Conservation (phyloP, 2,113 vertebrate species). For the Axis porcinus region DNA sequence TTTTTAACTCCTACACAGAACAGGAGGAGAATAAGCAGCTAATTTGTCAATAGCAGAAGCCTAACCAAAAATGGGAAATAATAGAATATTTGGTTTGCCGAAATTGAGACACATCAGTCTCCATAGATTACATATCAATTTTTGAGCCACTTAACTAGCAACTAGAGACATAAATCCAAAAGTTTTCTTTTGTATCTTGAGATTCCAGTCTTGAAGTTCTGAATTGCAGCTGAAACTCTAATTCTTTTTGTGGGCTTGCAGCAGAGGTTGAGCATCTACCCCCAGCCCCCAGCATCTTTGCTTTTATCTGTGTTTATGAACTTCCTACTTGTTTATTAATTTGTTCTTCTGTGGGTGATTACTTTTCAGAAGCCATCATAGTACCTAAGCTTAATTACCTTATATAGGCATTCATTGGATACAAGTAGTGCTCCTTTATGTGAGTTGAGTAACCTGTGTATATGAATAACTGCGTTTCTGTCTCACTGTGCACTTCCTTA, state of each 20-base stretch:
- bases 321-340: not conserved
- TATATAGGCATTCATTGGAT: slow-evolving; percentile 6
- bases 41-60: slow-evolving; percentile 44
- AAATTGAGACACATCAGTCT: not conserved
- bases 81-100: slow-evolving; percentile 7
- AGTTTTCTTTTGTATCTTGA: slow-evolving; percentile 9
- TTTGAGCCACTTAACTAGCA: slow-evolving; percentile 26
- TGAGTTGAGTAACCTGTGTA: not conserved
- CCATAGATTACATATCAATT: not conserved
- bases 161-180: not conserved
- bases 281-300: not conserved
- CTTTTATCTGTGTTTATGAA: slow-evolving; percentile 23
- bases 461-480: not conserved
- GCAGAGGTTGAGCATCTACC: not conserved
- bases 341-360: slow-evolving; percentile 40
- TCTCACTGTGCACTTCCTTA: not conserved
- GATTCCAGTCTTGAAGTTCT: slow-evolving; percentile 13
- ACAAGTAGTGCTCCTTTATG: not conserved
- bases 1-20: not conserved
- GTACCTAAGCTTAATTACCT: not conserved
- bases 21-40: slow-evolving; percentile 22
- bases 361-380: not conserved
- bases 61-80: slow-evolving; percentile 40
- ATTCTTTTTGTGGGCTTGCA: not conserved
- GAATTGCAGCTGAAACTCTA: not conserved